Percentiles rank a stretch among this genome's conserved stretches.
Conservation (phyloP, 1,140 invertebrate species). For the Caenorhabditis tropicalis region DNA sequence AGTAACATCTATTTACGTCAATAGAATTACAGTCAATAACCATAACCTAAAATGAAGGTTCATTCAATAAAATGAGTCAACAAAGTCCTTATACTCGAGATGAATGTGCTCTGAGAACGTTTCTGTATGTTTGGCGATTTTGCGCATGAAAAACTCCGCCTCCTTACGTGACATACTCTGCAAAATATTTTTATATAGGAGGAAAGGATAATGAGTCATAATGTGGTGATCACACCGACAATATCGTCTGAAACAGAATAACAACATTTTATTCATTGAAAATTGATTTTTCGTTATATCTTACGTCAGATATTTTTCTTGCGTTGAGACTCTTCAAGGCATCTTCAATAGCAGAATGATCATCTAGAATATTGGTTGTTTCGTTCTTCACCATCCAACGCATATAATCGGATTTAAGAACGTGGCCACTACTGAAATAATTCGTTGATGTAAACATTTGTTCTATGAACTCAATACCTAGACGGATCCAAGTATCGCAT, state of each 20-base stretch:
- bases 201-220: no score
- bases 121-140: not conserved
- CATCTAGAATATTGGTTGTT: conserved; percentile 17
- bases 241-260: not conserved
- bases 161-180: conserved; percentile 24
- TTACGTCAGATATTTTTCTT: conserved; percentile 3
- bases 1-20: no score
- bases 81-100: conserved; percentile 20
- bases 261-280: not conserved
- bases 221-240: no score
- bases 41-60: not conserved
- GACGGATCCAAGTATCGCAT: not conserved
- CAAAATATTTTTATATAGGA: no score
- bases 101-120: not conserved
- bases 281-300: not conserved
- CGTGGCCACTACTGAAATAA: not conserved
- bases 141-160: conserved; percentile 21
- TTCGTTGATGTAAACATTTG: no score
- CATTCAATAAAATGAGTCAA: conserved; percentile 9
- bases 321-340: not conserved
- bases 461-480: not conserved
- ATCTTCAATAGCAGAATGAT: conserved; percentile 21
- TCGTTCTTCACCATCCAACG: conserved; percentile 19
- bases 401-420: not conserved
- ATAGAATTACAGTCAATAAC: not conserved